Evolutionary conservation across 2,888 invertebrate genomes (phyloP), one percentile per base, ranked within the genome.

Genomic region (Apamea crenata): DNA sequence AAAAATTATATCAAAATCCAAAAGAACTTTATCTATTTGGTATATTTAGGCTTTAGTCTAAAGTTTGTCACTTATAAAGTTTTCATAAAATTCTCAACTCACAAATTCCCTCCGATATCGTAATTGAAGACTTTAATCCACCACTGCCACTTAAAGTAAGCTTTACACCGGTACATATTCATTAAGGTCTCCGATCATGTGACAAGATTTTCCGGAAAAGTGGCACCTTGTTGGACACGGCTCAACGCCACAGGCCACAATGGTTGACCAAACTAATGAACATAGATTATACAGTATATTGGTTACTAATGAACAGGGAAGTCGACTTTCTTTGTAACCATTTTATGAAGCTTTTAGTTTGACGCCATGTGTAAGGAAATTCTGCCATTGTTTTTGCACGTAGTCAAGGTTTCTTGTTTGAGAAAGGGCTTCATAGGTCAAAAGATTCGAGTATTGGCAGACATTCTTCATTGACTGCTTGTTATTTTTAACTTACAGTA

Each of bases 271-370:
- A 59, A 50, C 73, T 89, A 90, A 90, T 89, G 89, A 87, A 81
- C 68, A 68, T n/a, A n/a, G n/a, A n/a, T n/a, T n/a, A n/a, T n/a
- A n/a, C n/a, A n/a, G n/a, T n/a, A n/a, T n/a, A n/a, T n/a, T n/a
- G n/a, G n/a, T n/a, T n/a, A 50, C 73, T 89, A 90, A 90, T 89
- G 89, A 87, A 81, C 68, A 68, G 67, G 87, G 89, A 90, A 90
- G 83, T 82, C 14, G 5, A 77, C 73, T 83, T 82, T 77, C 77
- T 59, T 74, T 68, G 29, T 21, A 67, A 80, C 76, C 47, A 74
- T 77, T 70, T n/a, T n/a, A n/a, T n/a, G n/a, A 74, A 25, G 44
- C 59, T 74, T 83, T 83, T 72, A 77, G 74, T 83, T 82, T 44
- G 61, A 67, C 29, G 36, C 32, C 40, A 47, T 74, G 40, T 65